Conservation (phyloP, 1,140 invertebrate species). For the Calliphora vicina region DNA sequence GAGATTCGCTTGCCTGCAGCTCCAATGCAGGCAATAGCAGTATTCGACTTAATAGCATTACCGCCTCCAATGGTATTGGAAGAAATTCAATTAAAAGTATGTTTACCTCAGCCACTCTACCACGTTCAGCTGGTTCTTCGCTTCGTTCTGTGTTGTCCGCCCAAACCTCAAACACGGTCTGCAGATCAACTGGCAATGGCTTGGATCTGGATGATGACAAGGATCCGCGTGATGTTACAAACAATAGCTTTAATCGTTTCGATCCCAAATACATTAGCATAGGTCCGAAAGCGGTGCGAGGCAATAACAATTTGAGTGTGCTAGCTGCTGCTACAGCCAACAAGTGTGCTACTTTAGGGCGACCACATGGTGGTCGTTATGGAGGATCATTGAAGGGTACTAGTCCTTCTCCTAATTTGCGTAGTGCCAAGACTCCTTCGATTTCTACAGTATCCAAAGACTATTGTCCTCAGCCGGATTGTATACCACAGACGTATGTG, state of each 20-base stretch:
- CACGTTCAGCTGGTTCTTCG: slow-evolving; percentile 58
- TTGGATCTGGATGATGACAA: slow-evolving; percentile 50
- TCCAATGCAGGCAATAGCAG: slow-evolving; percentile 64
- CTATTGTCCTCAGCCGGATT: slow-evolving; percentile 60
- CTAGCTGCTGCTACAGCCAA: slow-evolving; percentile 52
- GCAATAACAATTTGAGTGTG: slow-evolving; percentile 58
- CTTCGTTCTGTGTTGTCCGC: slow-evolving; percentile 57
- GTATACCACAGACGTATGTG: slow-evolving; percentile 53
- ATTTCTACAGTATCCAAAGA: slow-evolving; percentile 62
- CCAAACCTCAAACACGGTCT: slow-evolving; percentile 54
- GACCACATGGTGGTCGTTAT: slow-evolving; percentile 60
- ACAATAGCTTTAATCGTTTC: slow-evolving; percentile 68
- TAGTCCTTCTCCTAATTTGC: slow-evolving; percentile 57
- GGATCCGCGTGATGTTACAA: slow-evolving; percentile 62
- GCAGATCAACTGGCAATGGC: slow-evolving; percentile 57
- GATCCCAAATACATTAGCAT: slow-evolving; percentile 71
- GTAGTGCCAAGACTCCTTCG: slow-evolving; percentile 59
- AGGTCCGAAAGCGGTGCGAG: slow-evolving; percentile 67
- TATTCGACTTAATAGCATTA: slow-evolving; percentile 59
- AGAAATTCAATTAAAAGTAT: slow-evolving; percentile 59
- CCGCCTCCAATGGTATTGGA: slow-evolving; percentile 45
- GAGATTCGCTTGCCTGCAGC: slow-evolving; percentile 75
- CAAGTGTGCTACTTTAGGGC: slow-evolving; percentile 58
- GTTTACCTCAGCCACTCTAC: slow-evolving; percentile 58
- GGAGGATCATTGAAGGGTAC: slow-evolving; percentile 64